Percentiles rank a stretch among this genome's conserved stretches.
Conservation (phyloP, 2,113 vertebrate genomes). For the Hoplias malabaricus region DNA sequence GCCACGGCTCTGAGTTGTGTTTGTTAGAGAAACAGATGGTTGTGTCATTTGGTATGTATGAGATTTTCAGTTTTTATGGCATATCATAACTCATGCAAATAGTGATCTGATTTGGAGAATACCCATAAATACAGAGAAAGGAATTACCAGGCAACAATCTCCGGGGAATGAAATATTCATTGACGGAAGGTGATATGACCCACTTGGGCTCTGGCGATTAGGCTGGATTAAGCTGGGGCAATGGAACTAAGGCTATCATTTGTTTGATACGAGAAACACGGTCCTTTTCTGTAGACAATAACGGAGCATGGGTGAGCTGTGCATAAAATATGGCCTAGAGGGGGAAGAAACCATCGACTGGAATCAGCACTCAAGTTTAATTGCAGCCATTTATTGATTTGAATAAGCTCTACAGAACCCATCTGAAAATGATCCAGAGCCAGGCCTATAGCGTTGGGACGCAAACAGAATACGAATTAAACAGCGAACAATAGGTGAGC, state of each 20-base stretch:
- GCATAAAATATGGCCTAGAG: constrained; percentile 51
- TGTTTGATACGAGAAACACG: constrained; percentile 52
- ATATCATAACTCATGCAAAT: constrained; percentile 52
- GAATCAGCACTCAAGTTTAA: constrained; percentile 58
- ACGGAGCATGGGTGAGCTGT: constrained; percentile 38
- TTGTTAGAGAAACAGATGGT: constrained; percentile 49
- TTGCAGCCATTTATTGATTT: constrained; percentile 64
- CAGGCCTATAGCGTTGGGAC: constrained; percentile 39
- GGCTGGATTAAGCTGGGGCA: constrained; percentile 41
- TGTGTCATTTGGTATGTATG: constrained; percentile 50
- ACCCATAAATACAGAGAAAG: constrained; percentile 53
- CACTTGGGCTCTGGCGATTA: constrained; percentile 40
- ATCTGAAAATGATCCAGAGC: constrained; percentile 45
- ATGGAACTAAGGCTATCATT: constrained; percentile 32
- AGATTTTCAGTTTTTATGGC: constrained; percentile 47
- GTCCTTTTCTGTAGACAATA: constrained; percentile 23
- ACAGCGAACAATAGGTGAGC: constrained; percentile 32
- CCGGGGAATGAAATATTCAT: constrained; percentile 41
- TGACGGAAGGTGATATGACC: constrained; percentile 34
- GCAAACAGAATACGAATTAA: constrained; percentile 55
- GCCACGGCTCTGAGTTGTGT: constrained; percentile 40
- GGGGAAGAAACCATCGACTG: constrained; percentile 46
- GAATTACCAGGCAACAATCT: constrained; percentile 44
- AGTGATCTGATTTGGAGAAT: constrained; percentile 53
- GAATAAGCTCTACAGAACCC: constrained; percentile 56